phyloP scores from a whole-genome alignment of 2,113 vertebrate genomes.

The Siniperca knerii region DNA sequence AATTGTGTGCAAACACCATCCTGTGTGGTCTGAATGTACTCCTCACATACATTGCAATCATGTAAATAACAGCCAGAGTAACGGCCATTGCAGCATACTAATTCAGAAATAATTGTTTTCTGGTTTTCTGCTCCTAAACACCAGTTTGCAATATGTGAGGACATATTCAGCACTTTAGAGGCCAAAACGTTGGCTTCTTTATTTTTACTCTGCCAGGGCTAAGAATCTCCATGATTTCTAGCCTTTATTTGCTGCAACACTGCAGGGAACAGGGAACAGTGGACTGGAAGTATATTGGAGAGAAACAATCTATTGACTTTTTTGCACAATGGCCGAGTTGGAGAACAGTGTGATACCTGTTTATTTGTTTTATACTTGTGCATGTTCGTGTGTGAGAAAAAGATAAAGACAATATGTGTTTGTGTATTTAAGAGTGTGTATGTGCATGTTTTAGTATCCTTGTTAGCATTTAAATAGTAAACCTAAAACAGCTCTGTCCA shows the following conservation, averaged over 20 bases:
- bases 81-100: background rate
- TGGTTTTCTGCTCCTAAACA: constrained; percentile 15
- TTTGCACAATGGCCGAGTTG: background rate
- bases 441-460: constrained; percentile 2
- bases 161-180: background rate
- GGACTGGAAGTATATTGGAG: constrained; percentile 26
- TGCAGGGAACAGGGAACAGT: constrained; percentile 12
- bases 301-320: constrained; percentile 48
- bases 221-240: constrained; percentile 17
- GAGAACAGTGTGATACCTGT: constrained; percentile 24
- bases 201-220: background rate
- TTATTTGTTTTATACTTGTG: background rate
- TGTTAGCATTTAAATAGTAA: constrained; percentile 26
- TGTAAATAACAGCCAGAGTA: constrained; percentile 22
- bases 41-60: background rate
- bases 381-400: background rate
- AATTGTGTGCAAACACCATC: background rate
- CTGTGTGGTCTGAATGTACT: background rate
- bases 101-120: constrained; percentile 10
- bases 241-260: constrained; percentile 14
- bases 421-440: background rate
- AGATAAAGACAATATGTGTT: background rate
- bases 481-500: constrained; percentile 7
- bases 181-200: constrained; percentile 2
- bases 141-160: background rate